Percentiles rank a stretch among this genome's conserved stretches.
Evolutionary conservation across 2,797 vertebrate species (phyloP).

Genomic region (Notamacropus eugenii): DNA sequence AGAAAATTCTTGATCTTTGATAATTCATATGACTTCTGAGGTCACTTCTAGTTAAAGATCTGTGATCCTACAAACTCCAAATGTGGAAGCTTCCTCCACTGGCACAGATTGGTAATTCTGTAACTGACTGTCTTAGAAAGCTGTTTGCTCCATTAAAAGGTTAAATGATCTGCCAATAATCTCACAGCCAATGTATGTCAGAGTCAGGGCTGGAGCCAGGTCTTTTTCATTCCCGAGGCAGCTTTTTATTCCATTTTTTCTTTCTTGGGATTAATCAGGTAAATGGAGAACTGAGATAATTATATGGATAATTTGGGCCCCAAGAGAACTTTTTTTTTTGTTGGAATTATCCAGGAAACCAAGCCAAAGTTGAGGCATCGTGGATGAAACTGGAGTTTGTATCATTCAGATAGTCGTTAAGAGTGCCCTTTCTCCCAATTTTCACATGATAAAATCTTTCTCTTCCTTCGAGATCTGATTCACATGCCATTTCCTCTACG

Average conservation of each 20-base stretch:
- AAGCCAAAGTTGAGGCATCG: not conserved
- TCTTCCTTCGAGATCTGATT: not conserved
- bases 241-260: not conserved
- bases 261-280: not conserved
- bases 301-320: not conserved
- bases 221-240: not conserved
- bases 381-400: not conserved
- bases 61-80: not conserved
- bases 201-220: not conserved
- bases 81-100: not conserved
- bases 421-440: not conserved
- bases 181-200: not conserved
- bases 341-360: not conserved
- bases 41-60: not conserved
- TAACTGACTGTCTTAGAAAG: not conserved
- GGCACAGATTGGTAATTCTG: not conserved
- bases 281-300: not conserved
- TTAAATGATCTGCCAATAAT: not conserved
- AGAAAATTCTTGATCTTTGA: not conserved
- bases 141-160: not conserved
- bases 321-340: not conserved
- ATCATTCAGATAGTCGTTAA: not conserved
- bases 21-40: not conserved
- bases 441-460: not conserved
- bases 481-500: not conserved